phyloP scores from a whole-genome alignment of 2,113 vertebrate species.

The Calypte anna region DNA sequence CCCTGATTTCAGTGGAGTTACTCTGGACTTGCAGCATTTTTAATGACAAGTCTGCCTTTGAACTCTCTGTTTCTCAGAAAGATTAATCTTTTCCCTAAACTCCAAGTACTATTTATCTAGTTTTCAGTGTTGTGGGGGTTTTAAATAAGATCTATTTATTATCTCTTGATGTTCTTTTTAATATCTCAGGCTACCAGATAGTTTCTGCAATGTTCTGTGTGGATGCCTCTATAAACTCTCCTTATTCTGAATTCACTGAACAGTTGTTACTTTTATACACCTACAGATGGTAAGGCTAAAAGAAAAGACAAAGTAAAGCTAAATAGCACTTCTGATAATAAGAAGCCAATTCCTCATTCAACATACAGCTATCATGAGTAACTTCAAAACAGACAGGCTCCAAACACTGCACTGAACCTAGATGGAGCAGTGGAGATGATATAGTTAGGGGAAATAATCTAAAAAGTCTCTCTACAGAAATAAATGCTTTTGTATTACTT shows the following conservation, averaged over 20 bases:
- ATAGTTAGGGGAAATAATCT: neutral
- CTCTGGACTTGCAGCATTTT: neutral
- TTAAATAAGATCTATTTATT: neutral
- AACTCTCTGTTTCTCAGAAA: neutral
- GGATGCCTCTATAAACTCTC: neutral
- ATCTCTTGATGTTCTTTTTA: neutral
- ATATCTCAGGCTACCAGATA: neutral
- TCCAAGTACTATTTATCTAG: neutral
- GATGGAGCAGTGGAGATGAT: neutral
- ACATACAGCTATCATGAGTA: neutral
- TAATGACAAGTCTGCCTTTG: neutral
- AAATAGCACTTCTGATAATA: neutral
- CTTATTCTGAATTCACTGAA: neutral
- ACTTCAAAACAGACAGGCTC: neutral
- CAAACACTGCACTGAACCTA: neutral
- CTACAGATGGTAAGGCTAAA: conserved; percentile 35
- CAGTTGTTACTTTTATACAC: conserved; percentile 33
- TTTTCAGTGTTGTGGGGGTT: neutral
- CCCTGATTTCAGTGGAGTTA: neutral
- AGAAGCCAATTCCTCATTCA: neutral
- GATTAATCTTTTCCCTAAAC: neutral
- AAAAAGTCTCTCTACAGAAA: neutral
- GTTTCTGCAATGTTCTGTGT: conserved; percentile 7
- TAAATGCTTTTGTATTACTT: neutral
- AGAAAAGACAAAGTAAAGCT: conserved; percentile 16